A percentile compares a stretch with the other conserved stretches of the same genome.
These are phyloP conservation scores for Rhyacophila evoluta DNA, from an alignment of 2,888 invertebrate genomes.

Conservation along the genomic window DNA sequence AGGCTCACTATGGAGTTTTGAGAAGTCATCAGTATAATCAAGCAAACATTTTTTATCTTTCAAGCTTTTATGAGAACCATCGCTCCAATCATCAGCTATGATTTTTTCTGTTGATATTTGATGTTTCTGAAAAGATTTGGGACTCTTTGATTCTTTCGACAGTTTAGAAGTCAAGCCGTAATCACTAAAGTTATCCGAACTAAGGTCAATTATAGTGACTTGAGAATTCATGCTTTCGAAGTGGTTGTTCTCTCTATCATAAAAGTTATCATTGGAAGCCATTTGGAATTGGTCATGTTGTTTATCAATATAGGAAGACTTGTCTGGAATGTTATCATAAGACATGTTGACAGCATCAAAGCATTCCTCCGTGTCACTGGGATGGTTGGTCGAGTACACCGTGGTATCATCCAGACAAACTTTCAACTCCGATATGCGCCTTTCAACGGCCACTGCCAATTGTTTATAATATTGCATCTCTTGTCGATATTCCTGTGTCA, in stretches of 20 bases:
- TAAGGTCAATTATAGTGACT: conserved; percentile 50
- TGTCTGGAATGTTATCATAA: conserved; percentile 39
- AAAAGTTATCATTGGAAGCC: conserved; percentile 25
- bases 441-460: conserved; percentile 76
- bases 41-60: not conserved
- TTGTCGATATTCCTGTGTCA: conserved; percentile 73
- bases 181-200: conserved; percentile 36
- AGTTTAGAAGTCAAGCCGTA: not conserved
- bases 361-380: conserved; percentile 51
- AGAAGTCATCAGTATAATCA: conserved; percentile 19
- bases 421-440: conserved; percentile 66
- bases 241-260: conserved; percentile 43
- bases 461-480: conserved; percentile 78
- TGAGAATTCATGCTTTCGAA: conserved; percentile 54
- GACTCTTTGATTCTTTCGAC: not conserved
- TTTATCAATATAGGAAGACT: conserved; percentile 42
- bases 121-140: too few relatives aligned
- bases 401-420: conserved; percentile 60
- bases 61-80: not conserved
- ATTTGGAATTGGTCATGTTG: not conserved
- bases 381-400: conserved; percentile 50
- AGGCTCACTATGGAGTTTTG: not conserved
- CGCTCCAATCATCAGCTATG: not conserved
- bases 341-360: conserved; percentile 48
- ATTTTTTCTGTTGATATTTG: not conserved